phyloP scores from a whole-genome alignment of 2,888 invertebrate species.

The Tethea ocularis region DNA sequence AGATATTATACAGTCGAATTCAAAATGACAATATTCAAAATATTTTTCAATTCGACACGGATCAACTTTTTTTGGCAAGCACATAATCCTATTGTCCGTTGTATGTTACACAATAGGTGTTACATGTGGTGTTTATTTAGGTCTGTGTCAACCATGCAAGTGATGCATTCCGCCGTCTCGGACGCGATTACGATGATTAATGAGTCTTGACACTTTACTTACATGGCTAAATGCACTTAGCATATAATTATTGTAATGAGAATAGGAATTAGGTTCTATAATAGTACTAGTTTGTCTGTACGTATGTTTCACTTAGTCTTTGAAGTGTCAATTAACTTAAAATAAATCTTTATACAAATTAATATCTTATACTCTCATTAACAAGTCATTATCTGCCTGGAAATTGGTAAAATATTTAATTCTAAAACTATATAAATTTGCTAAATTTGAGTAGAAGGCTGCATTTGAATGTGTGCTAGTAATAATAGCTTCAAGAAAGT shows the following conservation, averaged over 20 bases:
- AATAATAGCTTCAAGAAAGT: too few relatives aligned
- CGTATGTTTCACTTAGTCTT: background rate
- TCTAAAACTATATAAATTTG: too few relatives aligned
- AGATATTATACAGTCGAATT: background rate
- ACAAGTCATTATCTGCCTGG: too few relatives aligned
- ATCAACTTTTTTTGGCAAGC: constrained; percentile 22
- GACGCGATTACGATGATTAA: constrained; percentile 15
- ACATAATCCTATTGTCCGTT: constrained; percentile 29
- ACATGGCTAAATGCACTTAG: constrained; percentile 3
- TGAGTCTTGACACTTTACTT: constrained; percentile 33
- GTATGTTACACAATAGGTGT: constrained; percentile 33
- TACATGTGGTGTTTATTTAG: constrained; percentile 43
- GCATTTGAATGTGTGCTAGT: too few relatives aligned
- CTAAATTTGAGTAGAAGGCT: too few relatives aligned
- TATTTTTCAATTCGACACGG: constrained; percentile 15
- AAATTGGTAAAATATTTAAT: too few relatives aligned
- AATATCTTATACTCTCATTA: too few relatives aligned
- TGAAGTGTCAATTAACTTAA: too few relatives aligned
- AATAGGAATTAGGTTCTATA: background rate
- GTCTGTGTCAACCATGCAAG: constrained; percentile 48
- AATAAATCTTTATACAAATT: too few relatives aligned
- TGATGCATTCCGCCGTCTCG: constrained; percentile 38
- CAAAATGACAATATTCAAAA: constrained; percentile 1
- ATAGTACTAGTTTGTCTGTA: background rate
- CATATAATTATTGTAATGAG: constrained; percentile 8